A percentile compares a stretch with the other conserved stretches of the same genome.
Evolutionary conservation across 2,888 invertebrate genomes (phyloP).

Genomic region (Athalia circularis): DNA sequence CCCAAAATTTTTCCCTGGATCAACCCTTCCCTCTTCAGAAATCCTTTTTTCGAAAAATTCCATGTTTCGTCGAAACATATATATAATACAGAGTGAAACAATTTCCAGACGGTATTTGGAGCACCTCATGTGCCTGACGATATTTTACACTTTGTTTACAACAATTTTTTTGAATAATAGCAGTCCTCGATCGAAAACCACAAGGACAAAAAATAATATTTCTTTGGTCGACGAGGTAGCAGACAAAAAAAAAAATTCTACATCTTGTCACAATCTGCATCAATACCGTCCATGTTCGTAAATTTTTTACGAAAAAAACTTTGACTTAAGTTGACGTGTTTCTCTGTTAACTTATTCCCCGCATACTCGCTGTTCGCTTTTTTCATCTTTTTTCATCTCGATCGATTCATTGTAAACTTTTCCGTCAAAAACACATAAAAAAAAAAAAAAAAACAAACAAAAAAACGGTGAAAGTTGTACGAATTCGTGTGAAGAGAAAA

Average conservation of each 20-base stretch:
- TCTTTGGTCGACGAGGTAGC: too few species aligned
- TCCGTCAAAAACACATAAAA: neutral
- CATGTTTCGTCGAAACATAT: neutral
- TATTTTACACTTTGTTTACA: too few species aligned
- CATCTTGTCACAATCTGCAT: too few species aligned
- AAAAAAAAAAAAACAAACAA: neutral
- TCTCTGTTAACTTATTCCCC: neutral
- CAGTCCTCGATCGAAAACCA: too few species aligned
- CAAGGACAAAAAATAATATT: too few species aligned
- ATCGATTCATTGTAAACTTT: neutral
- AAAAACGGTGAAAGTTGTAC: neutral
- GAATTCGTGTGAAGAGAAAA: conserved; percentile 10
- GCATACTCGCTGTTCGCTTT: neutral
- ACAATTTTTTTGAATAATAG: too few species aligned
- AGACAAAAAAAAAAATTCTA: too few species aligned
- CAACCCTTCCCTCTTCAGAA: neutral
- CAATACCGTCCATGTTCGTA: too few species aligned
- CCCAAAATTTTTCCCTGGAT: neutral
- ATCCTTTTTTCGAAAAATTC: conserved; percentile 4
- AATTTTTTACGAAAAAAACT: neutral
- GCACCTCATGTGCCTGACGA: too few species aligned
- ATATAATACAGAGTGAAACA: neutral
- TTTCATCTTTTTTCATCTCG: neutral
- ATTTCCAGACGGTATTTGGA: too few species aligned
- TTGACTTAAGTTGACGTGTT: neutral